Percentiles rank a stretch among this genome's conserved stretches.
Conservation (phyloP, 2,113 vertebrate species). For the Marmota flaviventris region DNA sequence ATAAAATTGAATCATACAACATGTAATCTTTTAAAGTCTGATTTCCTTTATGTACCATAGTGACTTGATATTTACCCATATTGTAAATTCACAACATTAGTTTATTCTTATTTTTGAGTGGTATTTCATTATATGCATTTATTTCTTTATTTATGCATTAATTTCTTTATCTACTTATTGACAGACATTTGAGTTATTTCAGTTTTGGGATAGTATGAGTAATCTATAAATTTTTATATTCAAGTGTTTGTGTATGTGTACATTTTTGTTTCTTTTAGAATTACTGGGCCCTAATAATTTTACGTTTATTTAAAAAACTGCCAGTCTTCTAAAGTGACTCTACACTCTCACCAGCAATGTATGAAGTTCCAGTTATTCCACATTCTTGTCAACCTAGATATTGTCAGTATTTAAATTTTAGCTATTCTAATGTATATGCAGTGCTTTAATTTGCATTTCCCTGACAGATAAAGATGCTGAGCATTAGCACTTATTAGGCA, state of each 20-base stretch:
- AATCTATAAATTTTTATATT: background rate
- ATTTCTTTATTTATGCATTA: background rate
- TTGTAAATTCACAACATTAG: background rate
- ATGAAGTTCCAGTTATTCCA: background rate
- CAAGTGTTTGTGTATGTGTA: background rate
- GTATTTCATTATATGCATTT: background rate
- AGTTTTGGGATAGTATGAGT: background rate
- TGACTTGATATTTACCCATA: background rate
- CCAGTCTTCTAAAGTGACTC: background rate
- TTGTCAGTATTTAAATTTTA: conserved; percentile 39
- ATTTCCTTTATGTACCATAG: background rate
- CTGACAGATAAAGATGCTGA: too few relatives aligned
- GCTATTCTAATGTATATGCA: background rate
- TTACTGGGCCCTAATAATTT: background rate
- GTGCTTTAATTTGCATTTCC: too few relatives aligned
- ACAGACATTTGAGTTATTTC: background rate
- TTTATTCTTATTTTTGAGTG: conserved; percentile 8
- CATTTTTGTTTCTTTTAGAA: background rate
- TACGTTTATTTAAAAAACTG: background rate
- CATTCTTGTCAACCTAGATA: background rate
- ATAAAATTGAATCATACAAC: background rate
- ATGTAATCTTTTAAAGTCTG: background rate
- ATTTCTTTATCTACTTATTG: background rate
- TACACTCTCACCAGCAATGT: background rate
- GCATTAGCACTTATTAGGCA: background rate